Conservation (phyloP, 2,113 vertebrate genomes). For the Castor canadensis region DNA sequence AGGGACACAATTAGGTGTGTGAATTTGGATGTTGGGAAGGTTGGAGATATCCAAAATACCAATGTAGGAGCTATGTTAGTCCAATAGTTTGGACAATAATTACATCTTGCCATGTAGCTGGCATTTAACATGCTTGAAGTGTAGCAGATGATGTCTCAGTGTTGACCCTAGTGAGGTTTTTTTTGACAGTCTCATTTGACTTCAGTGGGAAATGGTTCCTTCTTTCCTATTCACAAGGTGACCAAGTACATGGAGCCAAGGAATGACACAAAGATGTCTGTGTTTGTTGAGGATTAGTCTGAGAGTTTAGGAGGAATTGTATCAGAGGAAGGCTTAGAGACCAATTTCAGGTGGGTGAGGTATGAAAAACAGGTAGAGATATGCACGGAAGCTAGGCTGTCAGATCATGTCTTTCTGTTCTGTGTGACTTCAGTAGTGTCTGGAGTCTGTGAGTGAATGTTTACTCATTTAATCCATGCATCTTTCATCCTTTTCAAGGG, state of each 20-base stretch:
- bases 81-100: not conserved
- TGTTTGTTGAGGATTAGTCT: not conserved
- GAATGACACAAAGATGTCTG: not conserved
- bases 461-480: not conserved
- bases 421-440: not conserved
- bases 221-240: not conserved
- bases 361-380: not conserved
- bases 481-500: not conserved
- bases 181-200: not conserved
- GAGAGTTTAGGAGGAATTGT: not conserved
- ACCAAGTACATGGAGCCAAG: not conserved
- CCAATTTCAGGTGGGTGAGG: not conserved
- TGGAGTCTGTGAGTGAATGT: not conserved
- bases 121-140: not conserved
- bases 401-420: not conserved
- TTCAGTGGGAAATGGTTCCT: not conserved
- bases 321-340: not conserved
- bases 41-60: not conserved
- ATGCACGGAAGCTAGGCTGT: not conserved
- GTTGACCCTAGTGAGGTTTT: not conserved
- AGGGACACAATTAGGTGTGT: not conserved
- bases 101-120: not conserved
- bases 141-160: not conserved
- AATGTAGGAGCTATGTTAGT: not conserved
- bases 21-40: not conserved